Conservation (phyloP, 2,113 vertebrate species). For the Bungarus multicinctus region DNA sequence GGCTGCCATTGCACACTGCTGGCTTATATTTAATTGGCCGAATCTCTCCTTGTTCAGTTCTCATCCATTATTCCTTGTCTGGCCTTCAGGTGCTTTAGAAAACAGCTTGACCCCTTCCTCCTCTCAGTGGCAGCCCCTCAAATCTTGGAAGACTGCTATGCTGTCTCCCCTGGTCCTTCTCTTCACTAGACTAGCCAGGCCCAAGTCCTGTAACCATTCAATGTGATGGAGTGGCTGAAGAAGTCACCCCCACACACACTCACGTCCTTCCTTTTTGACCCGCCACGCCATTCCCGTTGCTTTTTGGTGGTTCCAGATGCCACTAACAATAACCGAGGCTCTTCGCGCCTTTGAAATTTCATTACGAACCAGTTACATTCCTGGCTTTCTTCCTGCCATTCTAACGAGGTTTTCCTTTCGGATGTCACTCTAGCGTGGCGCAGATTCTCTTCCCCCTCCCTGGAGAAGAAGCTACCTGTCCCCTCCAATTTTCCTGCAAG, state of each 20-base stretch:
- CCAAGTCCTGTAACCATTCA: too few relatives aligned
- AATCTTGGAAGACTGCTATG: too few relatives aligned
- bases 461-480: slow-evolving; percentile 66
- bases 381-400: not conserved
- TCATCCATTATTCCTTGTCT: too few relatives aligned
- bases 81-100: too few relatives aligned
- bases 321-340: slow-evolving; percentile 22
- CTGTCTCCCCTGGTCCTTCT: too few relatives aligned
- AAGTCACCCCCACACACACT: not conserved
- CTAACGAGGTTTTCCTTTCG: slow-evolving; percentile 58
- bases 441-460: slow-evolving; percentile 27
- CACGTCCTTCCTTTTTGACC: slow-evolving; percentile 21
- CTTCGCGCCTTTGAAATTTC: not conserved
- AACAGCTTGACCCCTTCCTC: too few relatives aligned
- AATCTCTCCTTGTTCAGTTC: too few relatives aligned
- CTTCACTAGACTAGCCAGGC: too few relatives aligned
- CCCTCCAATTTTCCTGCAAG: slow-evolving; percentile 72
- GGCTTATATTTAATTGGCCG: too few relatives aligned
- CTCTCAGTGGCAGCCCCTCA: too few relatives aligned
- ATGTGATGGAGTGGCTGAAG: not conserved
- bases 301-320: slow-evolving; percentile 38
- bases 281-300: slow-evolving; percentile 51
- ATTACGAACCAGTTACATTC: slow-evolving; percentile 17
- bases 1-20: too few relatives aligned
- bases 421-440: slow-evolving; percentile 54